Evolutionary conservation across 2,797 vertebrate species (phyloP).

Genomic region (Crypturellus tataupa): DNA sequence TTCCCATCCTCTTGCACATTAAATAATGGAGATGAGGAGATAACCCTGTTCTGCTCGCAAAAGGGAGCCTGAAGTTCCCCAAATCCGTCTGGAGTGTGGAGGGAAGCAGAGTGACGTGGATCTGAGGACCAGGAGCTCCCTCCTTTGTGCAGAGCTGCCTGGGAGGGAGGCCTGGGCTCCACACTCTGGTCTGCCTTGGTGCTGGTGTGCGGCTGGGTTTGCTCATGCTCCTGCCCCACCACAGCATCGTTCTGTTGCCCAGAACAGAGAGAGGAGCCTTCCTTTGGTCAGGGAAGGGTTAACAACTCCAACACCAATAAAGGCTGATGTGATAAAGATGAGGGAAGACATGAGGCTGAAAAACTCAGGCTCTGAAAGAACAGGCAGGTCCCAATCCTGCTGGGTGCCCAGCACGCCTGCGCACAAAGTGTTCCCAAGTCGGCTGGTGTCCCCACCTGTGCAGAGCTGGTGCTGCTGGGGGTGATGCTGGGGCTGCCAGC

Average conservation of each 20-base stretch:
- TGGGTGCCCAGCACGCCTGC: neutral
- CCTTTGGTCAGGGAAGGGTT: constrained; percentile 6
- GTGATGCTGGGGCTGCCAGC: fast-evolving
- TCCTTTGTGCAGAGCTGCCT: neutral
- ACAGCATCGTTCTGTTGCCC: neutral
- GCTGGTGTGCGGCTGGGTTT: neutral
- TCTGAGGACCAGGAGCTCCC: neutral
- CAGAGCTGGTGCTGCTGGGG: fast-evolving
- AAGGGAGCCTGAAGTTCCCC: neutral
- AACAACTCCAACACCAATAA: neutral
- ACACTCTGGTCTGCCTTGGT: too few species aligned
- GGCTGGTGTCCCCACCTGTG: fast-evolving
- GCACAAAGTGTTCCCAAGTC: too few species aligned
- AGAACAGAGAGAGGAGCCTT: neutral
- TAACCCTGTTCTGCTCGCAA: neutral
- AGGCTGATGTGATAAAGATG: neutral
- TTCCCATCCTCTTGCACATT: too few species aligned
- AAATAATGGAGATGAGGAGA: neutral
- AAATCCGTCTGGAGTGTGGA: neutral
- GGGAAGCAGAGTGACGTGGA: too few species aligned
- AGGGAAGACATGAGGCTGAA: constrained; percentile 62
- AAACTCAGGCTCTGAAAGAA: constrained; percentile 38
- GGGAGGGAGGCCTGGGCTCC: too few species aligned
- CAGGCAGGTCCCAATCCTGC: neutral
- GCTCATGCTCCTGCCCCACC: fast-evolving